A percentile compares a stretch with the other conserved stretches of the same genome.
Conservation (phyloP, 2,797 vertebrate genomes). For the Lithobates pipiens region DNA sequence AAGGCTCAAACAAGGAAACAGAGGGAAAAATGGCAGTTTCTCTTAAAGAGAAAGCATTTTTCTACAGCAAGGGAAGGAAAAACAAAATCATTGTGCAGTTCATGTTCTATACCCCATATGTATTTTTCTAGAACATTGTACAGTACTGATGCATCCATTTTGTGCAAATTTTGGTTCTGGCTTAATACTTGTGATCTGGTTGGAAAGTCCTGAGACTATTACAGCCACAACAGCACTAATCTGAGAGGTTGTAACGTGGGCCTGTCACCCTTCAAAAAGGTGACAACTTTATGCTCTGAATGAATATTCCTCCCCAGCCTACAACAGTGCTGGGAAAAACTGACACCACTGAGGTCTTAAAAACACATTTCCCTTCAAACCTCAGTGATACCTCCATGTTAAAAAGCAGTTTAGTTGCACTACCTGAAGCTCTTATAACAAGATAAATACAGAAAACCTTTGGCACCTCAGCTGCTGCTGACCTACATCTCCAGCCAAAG, state of each 20-base stretch:
- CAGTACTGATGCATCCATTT: background rate
- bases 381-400: background rate
- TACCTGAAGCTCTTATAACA: background rate
- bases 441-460: background rate
- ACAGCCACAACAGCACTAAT: background rate
- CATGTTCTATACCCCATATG: too few species aligned
- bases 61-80: too few species aligned
- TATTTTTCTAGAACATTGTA: too few species aligned
- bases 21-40: too few species aligned
- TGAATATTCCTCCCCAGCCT: background rate
- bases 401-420: background rate
- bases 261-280: background rate
- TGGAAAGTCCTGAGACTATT: conserved; percentile 16
- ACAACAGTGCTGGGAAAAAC: background rate
- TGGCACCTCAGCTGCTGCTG: conserved; percentile 5
- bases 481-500: too few species aligned
- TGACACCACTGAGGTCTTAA: too few species aligned
- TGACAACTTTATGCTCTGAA: background rate
- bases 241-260: background rate
- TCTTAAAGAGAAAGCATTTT: too few species aligned
- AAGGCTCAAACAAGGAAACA: too few species aligned
- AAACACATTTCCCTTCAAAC: too few species aligned
- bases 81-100: too few species aligned
- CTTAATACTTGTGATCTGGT: background rate
- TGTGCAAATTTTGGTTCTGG: conserved; percentile 15